Evolutionary conservation across 2,888 invertebrate genomes (phyloP), one percentile per base, ranked within the genome.

Genomic region (Lordiphosa andalusiaca): DNA sequence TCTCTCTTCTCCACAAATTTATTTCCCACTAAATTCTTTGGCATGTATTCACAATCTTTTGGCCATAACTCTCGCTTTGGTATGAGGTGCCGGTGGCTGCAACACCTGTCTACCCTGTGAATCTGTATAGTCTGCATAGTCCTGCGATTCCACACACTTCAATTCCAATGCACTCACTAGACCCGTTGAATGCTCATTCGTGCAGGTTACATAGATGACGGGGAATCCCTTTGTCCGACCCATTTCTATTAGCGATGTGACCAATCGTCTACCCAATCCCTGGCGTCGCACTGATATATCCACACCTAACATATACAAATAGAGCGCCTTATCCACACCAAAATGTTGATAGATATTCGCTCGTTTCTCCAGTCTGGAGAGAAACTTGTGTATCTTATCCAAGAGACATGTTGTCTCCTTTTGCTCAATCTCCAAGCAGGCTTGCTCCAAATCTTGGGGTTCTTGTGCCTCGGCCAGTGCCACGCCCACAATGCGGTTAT

Each of bases 151-250:
- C 3, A 86, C 58, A 21, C 57, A 63, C 4, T 81, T 67, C 85
- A 87, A 77, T 4, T 69, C 56, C 7, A 84, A 53, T 5, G 59
- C 55, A 25, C 69, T 55, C 53, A 83, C 77, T 9, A 86, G 53
- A 2, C 68, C 67, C 1, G 66, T 64, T 3, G 87, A 85, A 59
- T 74, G 75, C 5, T 61, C 21, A 48, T 86, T 86, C 0, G 87
- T 84, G 55, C 87, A 87, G 63, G 77, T 78, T 9, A 65, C 54
- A 5, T 68, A 61, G 10, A 78, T 48, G 3, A 86, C 39, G 1
- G 72, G 70, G 39, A 67, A 78, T 3, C 71, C 68, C 25, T 69
- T 56, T 36, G 59, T 49, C 0, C 69, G 78, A 0, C 71, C 86
- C 42, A 73, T 25, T 4, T 80, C 71, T 16, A 84, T 71, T 6